phyloP scores from a whole-genome alignment of 1,140 invertebrate genomes.

The Rhizoglyphus robini region DNA sequence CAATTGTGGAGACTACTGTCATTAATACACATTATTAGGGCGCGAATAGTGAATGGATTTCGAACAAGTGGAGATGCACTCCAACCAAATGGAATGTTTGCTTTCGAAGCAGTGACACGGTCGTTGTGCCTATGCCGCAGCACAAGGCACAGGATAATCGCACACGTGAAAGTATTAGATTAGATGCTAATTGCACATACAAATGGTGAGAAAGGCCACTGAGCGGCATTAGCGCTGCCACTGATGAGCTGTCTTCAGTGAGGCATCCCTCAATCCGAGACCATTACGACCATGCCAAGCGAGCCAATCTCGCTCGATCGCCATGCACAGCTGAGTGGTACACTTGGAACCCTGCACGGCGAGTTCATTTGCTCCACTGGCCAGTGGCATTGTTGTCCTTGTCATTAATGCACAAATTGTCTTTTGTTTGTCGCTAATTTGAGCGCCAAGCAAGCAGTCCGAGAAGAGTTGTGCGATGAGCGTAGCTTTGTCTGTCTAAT shows the following conservation, averaged over 20 bases:
- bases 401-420: slow-evolving; percentile 14
- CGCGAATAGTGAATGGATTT: too few relatives aligned
- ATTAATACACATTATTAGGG: too few relatives aligned
- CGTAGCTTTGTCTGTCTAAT: neutral
- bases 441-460: neutral
- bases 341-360: neutral
- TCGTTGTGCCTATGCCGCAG: too few relatives aligned
- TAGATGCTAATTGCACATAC: neutral
- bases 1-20: too few relatives aligned
- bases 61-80: too few relatives aligned
- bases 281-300: neutral
- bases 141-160: too few relatives aligned
- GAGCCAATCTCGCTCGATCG: neutral
- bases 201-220: slow-evolving; percentile 1
- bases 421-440: slow-evolving; percentile 13
- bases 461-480: neutral
- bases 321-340: neutral
- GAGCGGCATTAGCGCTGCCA: neutral
- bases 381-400: neutral
- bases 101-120: too few relatives aligned
- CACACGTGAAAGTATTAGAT: slow-evolving; percentile 12
- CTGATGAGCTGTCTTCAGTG: too few relatives aligned
- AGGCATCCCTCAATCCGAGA: too few relatives aligned
- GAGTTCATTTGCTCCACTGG: neutral
- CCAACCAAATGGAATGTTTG: too few relatives aligned